Conservation (phyloP, 2,113 vertebrate genomes). For the Toxotes chatareus region DNA sequence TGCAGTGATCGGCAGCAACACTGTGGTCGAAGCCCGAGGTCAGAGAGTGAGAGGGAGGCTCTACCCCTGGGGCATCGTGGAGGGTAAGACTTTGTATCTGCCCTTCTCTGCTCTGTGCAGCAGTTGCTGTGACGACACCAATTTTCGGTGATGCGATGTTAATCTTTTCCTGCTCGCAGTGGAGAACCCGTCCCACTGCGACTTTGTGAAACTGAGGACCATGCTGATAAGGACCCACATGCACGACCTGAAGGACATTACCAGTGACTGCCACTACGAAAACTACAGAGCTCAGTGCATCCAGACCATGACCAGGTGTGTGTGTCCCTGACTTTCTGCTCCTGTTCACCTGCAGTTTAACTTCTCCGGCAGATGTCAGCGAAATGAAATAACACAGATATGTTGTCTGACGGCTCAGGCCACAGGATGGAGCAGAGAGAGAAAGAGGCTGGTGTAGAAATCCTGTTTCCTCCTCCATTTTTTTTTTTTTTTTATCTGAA, state of each 20-base stretch:
- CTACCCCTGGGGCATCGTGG: constrained; percentile 83
- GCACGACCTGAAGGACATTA: constrained; percentile 84
- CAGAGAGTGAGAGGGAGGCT: constrained; percentile 79
- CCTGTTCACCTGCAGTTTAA: too few relatives aligned
- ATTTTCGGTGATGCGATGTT: neutral
- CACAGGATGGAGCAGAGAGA: too few relatives aligned
- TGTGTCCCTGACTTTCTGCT: too few relatives aligned
- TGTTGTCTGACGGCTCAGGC: too few relatives aligned
- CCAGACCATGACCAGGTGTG: constrained; percentile 79
- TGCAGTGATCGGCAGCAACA: constrained; percentile 84
- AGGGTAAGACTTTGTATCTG: constrained; percentile 52
- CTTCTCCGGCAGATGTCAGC: too few relatives aligned
- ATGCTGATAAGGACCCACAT: constrained; percentile 82
- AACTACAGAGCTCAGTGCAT: constrained; percentile 82
- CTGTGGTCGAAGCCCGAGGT: constrained; percentile 77
- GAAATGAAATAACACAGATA: too few relatives aligned
- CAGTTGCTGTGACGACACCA: neutral
- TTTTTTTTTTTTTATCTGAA: too few relatives aligned
- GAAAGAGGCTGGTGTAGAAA: too few relatives aligned
- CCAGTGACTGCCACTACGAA: constrained; percentile 80
- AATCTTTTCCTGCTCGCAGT: constrained; percentile 56
- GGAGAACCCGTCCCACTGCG: constrained; percentile 82
- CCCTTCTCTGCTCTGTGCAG: neutral
- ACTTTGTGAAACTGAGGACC: constrained; percentile 82
- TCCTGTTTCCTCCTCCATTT: too few relatives aligned